A percentile compares a stretch with the other conserved stretches of the same genome.
These are phyloP conservation scores for Rhingia campestris DNA, from an alignment of 2,888 invertebrate species.

Conservation along the genomic window DNA sequence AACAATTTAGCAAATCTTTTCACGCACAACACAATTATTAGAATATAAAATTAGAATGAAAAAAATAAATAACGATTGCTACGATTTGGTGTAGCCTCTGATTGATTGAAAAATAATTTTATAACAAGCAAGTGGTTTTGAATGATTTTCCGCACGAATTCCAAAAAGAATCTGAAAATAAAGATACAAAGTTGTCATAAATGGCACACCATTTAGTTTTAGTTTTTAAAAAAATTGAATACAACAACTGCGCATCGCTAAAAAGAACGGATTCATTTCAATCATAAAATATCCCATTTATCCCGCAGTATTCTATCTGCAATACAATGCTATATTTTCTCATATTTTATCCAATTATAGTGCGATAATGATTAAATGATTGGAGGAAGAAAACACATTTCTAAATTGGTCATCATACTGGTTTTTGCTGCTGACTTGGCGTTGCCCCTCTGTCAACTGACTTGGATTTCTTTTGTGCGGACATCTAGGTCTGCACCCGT, in stretches of 20 bases:
- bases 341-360: slow-evolving; percentile 58
- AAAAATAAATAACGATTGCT: neutral
- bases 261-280: neutral
- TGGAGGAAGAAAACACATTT: slow-evolving; percentile 35
- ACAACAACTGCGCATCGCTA: neutral
- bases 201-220: no score
- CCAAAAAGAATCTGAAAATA: no score
- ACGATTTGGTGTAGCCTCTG: no score
- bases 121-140: no score
- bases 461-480: slow-evolving; percentile 28
- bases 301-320: no score
- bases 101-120: neutral
- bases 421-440: neutral
- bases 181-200: no score
- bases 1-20: neutral
- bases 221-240: neutral
- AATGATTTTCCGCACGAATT: no score
- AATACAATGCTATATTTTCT: slow-evolving; percentile 14
- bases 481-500: neutral
- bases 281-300: no score
- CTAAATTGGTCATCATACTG: slow-evolving; percentile 48
- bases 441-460: neutral
- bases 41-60: neutral
- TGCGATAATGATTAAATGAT: slow-evolving; percentile 65
- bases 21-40: neutral